These are phyloP conservation scores for Perithous albicinctus DNA, from an alignment of 2,888 invertebrate genomes.

Conservation along the genomic window DNA sequence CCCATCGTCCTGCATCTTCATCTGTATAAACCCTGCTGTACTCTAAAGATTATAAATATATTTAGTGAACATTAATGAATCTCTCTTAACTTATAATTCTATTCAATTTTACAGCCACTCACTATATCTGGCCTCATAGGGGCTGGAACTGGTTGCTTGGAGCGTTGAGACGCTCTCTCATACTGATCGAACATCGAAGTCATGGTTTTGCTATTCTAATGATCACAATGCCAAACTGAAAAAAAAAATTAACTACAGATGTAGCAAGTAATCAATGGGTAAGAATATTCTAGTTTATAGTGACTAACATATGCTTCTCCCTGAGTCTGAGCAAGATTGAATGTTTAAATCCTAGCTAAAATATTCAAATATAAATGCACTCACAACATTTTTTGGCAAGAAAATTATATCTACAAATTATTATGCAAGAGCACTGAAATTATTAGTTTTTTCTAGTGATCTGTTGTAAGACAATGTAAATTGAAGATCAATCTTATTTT, in stretches of 20 bases:
- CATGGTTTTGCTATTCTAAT: conserved; percentile 85
- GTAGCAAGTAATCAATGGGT: background rate
- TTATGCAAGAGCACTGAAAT: too few relatives aligned
- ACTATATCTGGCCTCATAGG: conserved; percentile 85
- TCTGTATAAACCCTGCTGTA: conserved; percentile 86
- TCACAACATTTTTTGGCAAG: too few relatives aligned
- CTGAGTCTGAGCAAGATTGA: too few relatives aligned
- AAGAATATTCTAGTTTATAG: too few relatives aligned
- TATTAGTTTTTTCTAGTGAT: too few relatives aligned
- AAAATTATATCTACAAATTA: too few relatives aligned
- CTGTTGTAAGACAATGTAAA: too few relatives aligned
- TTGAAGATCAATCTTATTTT: too few relatives aligned
- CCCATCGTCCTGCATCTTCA: conserved; percentile 89
- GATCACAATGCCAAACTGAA: conserved; percentile 13
- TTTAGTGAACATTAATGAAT: background rate
- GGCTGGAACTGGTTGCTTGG: conserved; percentile 82
- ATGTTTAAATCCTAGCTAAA: too few relatives aligned
- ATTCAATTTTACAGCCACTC: conserved; percentile 64
- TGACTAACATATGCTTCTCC: too few relatives aligned
- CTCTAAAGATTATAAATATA: conserved; percentile 76
- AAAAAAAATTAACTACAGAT: background rate
- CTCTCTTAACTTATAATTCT: background rate
- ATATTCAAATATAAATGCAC: too few relatives aligned
- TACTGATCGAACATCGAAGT: conserved; percentile 94
- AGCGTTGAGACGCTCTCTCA: conserved; percentile 90